Evolutionary conservation across 2,797 vertebrate species (phyloP), one percentile per base, ranked within the genome.

Genomic region (Gymnopithys bicolor): DNA sequence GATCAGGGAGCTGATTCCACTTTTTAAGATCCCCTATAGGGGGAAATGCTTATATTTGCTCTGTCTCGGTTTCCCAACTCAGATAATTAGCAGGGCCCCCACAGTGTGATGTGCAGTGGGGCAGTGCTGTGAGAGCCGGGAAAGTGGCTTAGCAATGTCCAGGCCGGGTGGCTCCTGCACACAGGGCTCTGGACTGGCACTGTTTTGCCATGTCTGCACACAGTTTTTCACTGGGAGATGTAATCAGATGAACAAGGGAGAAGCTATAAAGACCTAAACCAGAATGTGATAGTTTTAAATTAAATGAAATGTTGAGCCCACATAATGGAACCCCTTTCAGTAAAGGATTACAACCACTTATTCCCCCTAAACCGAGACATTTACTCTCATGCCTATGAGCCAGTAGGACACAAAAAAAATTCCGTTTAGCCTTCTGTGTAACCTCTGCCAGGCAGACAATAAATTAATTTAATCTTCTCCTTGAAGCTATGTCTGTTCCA

Each of bases 341-440:
- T 94, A 79, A 89, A 46, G 37, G 52, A 90, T 95, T 94, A 45
- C 64, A 87, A 28, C 19, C 64, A 28, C 77, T 92, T 81, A 88
- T n/a, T 93, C 25, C 33, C 37, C 30, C 28, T 66, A 83, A 94
- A 74, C 46, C 18, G 83, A 25, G 58, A 53, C 25, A 41, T 79
- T 92, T 91, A 27, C 37, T 83, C 91, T 76, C 33, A 32, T 86
- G 37, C 24, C 71, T 60, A 25, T 6, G 4, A 64, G 37, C 41
- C 62, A 74, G n/a, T 39, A 80, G 59, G 69, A 78, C 35, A 64
- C 33, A 46, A 13, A 80, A 80, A 37, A 80, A 55, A 18, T 12
- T 80, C 74, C 69, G 60, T 84, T 93, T 58, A 88, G 51, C 35
- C 11, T 85, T 80, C 58, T 63, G n/a, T 71, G n/a, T 79, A 33